Evolutionary conservation across 2,797 vertebrate species (phyloP).

Genomic region (Pipistrellus kuhlii): DNA sequence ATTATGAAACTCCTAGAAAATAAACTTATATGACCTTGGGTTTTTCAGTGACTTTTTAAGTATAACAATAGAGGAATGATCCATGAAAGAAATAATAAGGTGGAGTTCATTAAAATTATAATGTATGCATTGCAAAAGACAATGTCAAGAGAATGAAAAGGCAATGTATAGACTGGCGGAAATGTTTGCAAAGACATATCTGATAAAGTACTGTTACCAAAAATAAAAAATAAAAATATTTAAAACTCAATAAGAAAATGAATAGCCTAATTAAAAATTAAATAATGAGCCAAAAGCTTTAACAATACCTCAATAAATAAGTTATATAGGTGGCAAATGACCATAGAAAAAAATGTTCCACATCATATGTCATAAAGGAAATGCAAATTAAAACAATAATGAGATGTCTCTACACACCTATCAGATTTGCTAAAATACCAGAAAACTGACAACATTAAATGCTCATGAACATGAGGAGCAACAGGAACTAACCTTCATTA

Average conservation of each 20-base stretch:
- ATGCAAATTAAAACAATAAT: background rate
- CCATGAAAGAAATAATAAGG: background rate
- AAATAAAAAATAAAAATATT: background rate
- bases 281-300: background rate
- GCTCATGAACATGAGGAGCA: background rate
- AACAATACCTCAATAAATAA: background rate
- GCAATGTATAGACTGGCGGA: background rate
- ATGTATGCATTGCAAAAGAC: background rate
- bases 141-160: background rate
- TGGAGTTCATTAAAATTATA: background rate
- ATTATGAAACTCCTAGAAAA: background rate
- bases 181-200: background rate
- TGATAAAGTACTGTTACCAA: background rate
- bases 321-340: background rate
- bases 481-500: background rate
- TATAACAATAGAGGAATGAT: background rate
- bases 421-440: background rate
- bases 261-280: background rate
- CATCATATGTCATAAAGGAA: background rate
- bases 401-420: background rate
- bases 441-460: background rate
- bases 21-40: background rate
- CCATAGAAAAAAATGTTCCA: background rate
- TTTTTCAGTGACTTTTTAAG: background rate
- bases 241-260: constrained; percentile 9